Evolutionary conservation across 2,113 vertebrate genomes (phyloP), one percentile per base, ranked within the genome.

Genomic region (Thoracochromis brauschi): DNA sequence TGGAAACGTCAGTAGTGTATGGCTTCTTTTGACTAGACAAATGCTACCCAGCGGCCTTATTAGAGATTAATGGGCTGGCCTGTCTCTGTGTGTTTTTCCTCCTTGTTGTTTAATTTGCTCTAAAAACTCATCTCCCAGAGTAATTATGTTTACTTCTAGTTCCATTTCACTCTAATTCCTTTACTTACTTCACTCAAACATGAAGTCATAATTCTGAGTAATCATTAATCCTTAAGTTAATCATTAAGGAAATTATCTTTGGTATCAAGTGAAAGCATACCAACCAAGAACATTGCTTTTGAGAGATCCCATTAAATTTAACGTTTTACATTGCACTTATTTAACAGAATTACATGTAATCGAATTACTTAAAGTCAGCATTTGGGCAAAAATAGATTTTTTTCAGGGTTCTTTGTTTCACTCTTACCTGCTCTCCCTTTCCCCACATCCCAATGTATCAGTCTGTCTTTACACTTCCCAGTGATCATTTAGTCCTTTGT

Each of bases 1-100:
- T 10, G 40, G n/a, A 19, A 75, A 24, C 6, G 11, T 33, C 33
- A 81, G 78, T 82, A 60, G 31, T 51, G 58, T 73, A 85, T 86
- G 82, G 91, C 82, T 92, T 91, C 80, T 89, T 92, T 90, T 88
- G 84, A 81, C 40, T 35, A 16, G 38, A 87, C 45, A 85, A 83
- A 90, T 63, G 40, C 79, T 85, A 81, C 83, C 87, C 91, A 86
- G 58, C 83, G 55, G 84, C 81, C 85, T 90, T 90, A 89, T 93
- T 92, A 90, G 60, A 83, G 85, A 51, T 86, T 88, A 87, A 91
- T 90, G 60, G 85, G 80, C 84, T 89, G 63, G 55, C 65, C 68
- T 90, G 85, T 89, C 82, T 78, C 68, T 79, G 4, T 31, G 26
- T 80, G n/a, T 2, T 68, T 90, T 83, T 73, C 13, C 40, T 45